Percentiles rank a stretch among this genome's conserved stretches.
Conservation (phyloP, 1,140 invertebrate genomes). For the Eriosoma lanigerum region DNA sequence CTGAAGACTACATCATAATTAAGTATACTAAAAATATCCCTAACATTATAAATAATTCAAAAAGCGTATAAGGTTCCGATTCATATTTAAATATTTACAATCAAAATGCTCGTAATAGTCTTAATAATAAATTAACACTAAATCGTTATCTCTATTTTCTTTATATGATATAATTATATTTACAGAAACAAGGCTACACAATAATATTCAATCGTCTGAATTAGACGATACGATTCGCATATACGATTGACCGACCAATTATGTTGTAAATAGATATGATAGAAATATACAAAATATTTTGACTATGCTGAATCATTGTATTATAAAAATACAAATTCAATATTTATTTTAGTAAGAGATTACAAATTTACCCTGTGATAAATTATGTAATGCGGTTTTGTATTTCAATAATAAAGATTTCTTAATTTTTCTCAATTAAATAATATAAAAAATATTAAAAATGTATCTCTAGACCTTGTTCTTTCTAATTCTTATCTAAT, state of each 20-base stretch:
- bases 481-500: background rate
- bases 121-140: no score
- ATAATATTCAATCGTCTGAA: background rate
- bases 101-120: background rate
- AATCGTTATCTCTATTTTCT: background rate
- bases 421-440: background rate
- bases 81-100: background rate
- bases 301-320: background rate
- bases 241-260: no score
- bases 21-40: conserved; percentile 10
- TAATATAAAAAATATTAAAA: background rate
- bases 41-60: background rate
- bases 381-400: no score
- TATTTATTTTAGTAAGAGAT: no score
- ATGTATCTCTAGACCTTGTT: background rate
- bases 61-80: background rate
- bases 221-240: conserved; percentile 15
- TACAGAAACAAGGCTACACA: background rate
- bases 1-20: background rate
- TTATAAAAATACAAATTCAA: background rate
- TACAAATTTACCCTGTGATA: no score
- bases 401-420: no score
- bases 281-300: background rate
- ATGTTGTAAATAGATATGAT: background rate
- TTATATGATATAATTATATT: conserved; percentile 10